Evolutionary conservation across 2,888 invertebrate species (phyloP), one percentile per base, ranked within the genome.

Genomic region (Rapana venosa): DNA sequence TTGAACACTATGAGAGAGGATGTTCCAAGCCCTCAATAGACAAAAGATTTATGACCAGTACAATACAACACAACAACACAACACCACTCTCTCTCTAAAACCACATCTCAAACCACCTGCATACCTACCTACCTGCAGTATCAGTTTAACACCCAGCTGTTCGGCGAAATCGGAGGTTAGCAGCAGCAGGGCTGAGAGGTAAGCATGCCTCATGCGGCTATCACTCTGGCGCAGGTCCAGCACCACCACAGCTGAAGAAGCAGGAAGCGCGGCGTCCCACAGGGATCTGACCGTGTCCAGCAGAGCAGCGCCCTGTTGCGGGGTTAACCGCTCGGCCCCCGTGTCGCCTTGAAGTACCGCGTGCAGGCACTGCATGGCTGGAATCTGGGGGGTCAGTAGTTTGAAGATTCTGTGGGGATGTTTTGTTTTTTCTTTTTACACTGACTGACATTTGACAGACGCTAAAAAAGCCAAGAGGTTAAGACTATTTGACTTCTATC

Each of bases 41-140:
- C 2, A 47, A 47, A 47, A 47, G 47, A 47, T 8, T 47, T 47
- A 47, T 47, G 47, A 47, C 47, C 47, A 5, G 47, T 47, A 47
- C 47, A 47, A 47, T 8, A 47, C 47, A 47, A 47, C 47, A 47
- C 47, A 47, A 47, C 2, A 47, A 47, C 47, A 47, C 47, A 47
- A 47, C 47, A n/a, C n/a, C n/a, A n/a, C n/a, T n/a, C n/a, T n/a
- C n/a, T 47, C 47, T 47, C 47, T 47, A 47, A 47, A 47, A 47
- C 47, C 47, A 47, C 8, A 47, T 47, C 47, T 47, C 36, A 74
- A 47, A 36, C 26, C n/a, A 17, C 58, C 32, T 15, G 20, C 61
- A n/a, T n/a, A 22, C n/a, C 47, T 47, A 77, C 26, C 70, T 35
- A 93, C 94, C 92, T 92, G 92, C 13, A 93, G 87, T n/a, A 94